Evolutionary conservation across 2,113 vertebrate genomes (phyloP).

Genomic region (Narcine bancroftii): DNA sequence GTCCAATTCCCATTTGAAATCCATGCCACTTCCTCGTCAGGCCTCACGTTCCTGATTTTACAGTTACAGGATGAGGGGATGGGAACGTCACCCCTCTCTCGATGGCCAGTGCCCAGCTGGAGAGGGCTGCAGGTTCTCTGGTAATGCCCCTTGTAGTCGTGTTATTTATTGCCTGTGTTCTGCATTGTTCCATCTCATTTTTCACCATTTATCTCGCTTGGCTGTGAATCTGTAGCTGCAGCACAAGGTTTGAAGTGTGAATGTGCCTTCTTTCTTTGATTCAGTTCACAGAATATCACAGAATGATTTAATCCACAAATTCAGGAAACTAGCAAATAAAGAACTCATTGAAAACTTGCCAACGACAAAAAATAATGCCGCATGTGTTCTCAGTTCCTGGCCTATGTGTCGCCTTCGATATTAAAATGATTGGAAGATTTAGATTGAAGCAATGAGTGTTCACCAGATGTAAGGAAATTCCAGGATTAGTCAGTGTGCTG

Average conservation of each 20-base stretch:
- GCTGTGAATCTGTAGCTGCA: neutral
- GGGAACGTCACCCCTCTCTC: too few relatives aligned
- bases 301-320: neutral
- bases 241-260: neutral
- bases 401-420: neutral
- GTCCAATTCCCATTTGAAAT: neutral
- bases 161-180: neutral
- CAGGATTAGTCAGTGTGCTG: neutral
- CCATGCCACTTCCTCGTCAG: neutral
- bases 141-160: neutral
- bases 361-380: neutral
- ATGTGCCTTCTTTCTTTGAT: neutral
- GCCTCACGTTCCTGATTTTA: neutral
- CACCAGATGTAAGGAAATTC: constrained; percentile 10
- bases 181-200: neutral
- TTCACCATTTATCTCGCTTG: too few relatives aligned
- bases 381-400: neutral
- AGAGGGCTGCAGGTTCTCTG: neutral
- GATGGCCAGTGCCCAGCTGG: too few relatives aligned
- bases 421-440: neutral
- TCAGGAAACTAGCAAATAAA: neutral
- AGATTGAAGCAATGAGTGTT: neutral
- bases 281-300: neutral
- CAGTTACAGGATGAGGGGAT: too few relatives aligned
- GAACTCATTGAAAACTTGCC: neutral